Evolutionary conservation across 2,797 vertebrate species (phyloP), one percentile per base, ranked within the genome.

Genomic region (Chelmon rostratus): DNA sequence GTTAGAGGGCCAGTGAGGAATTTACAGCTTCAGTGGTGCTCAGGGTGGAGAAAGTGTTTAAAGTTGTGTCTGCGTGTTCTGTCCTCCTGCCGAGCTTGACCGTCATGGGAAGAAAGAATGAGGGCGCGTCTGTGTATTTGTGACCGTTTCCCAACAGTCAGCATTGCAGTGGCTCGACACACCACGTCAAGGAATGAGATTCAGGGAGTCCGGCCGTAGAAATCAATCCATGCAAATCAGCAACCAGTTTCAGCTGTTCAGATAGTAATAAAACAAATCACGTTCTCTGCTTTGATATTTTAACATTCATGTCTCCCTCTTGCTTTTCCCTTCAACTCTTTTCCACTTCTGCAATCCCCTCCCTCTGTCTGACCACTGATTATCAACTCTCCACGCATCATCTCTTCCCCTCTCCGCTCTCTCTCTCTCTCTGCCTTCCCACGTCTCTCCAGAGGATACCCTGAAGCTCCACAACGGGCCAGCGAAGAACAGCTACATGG

Each of bases 401-500:
- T 74, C 52, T 42, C 4, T 68, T 56, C 56, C 74, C n/a, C 37
- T 56, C 25, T 78, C 23, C 35, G 4, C 64, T 59, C 25, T 71
- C 40, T 62, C 33, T 71, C 40, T 62, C 33, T 46, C 53, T 35
- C 31, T 37, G 73, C 23, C 23, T 46, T 78, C 56, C 52, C 63
- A 62, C 37, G 13, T 59, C 35, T 67, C 75, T 79, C 53, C 95
- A 99, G 98, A 98, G 76, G 97, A 98, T 65, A 89, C 97, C 0
- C 35, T 96, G 81, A 97, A 94, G 93, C 82, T 97, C 12, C 98
- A 99, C 94, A 95, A 91, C 0, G 98, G 98, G 3, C 98, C 98
- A 0, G 92, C 89, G 0, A 98, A 97, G 92, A 97, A 97, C 46
- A 95, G 97, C 38, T 99, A 99, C 94, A 99, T 99, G 98, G 98